A percentile compares a stretch with the other conserved stretches of the same genome.
phyloP scores from a whole-genome alignment of 2,113 vertebrate species.

The Aspidoscelis tigris region DNA sequence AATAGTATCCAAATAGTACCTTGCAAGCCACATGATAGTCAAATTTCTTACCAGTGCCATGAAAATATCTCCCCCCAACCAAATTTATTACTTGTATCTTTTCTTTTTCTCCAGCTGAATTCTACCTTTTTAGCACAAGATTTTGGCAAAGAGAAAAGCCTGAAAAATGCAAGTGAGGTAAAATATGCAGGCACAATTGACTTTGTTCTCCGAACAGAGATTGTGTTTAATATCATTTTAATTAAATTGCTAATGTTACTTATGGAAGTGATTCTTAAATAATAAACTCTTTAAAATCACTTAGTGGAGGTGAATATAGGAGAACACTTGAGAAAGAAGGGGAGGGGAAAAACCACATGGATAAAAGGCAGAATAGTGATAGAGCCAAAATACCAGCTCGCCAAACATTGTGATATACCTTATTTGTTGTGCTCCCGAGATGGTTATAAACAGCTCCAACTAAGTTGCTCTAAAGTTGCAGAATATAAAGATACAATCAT shows the following conservation, averaged over 20 bases:
- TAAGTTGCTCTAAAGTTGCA: constrained; percentile 34
- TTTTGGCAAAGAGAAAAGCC: constrained; percentile 50
- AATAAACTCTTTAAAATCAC: constrained; percentile 20
- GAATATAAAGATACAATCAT: constrained; percentile 38
- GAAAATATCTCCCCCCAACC: not conserved
- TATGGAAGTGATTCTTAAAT: constrained; percentile 48
- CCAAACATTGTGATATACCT: constrained; percentile 51
- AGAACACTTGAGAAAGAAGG: rapidly evolving
- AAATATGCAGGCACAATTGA: constrained; percentile 20
- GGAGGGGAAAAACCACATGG: not conserved
- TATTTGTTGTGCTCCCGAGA: constrained; percentile 53
- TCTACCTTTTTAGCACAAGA: constrained; percentile 57
- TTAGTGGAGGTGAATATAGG: constrained; percentile 7
- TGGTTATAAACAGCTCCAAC: constrained; percentile 61
- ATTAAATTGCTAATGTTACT: constrained; percentile 57
- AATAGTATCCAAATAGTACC: not conserved
- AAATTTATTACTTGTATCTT: not conserved
- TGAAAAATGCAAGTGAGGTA: constrained; percentile 23
- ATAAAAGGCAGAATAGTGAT: constrained; percentile 60
- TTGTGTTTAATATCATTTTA: constrained; percentile 51
- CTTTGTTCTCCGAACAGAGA: constrained; percentile 21
- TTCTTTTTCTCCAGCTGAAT: constrained; percentile 46
- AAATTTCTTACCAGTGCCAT: not conserved
- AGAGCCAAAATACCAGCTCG: constrained; percentile 41
- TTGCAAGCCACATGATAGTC: not conserved